Evolutionary conservation across 2,888 invertebrate genomes (phyloP).

Genomic region (Syritta pipiens): DNA sequence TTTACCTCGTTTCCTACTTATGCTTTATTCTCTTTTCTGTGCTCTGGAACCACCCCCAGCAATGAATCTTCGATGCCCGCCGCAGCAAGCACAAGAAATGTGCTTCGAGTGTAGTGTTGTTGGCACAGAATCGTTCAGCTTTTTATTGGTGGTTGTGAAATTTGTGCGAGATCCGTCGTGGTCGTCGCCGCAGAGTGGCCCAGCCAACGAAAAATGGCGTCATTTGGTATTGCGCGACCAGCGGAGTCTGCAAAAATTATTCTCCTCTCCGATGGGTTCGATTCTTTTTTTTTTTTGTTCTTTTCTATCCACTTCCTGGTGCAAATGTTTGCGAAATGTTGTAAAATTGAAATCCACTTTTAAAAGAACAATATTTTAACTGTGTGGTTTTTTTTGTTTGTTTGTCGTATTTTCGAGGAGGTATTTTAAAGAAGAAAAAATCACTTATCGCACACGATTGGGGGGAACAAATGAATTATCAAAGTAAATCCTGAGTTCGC

Average conservation of each 20-base stretch:
- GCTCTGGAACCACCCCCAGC: constrained; percentile 46
- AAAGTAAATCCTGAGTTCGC: constrained; percentile 17
- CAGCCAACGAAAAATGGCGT: constrained; percentile 69
- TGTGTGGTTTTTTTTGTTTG: not conserved
- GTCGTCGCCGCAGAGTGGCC: constrained; percentile 62
- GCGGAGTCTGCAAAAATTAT: constrained; percentile 57
- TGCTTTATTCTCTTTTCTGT: not conserved
- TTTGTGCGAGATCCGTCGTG: constrained; percentile 60
- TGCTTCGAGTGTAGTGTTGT: constrained; percentile 27
- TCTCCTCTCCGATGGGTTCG: not conserved
- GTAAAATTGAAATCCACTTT: constrained; percentile 4
- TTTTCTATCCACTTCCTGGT: not conserved
- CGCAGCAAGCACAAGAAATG: constrained; percentile 33
- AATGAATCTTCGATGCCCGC: constrained; percentile 15
- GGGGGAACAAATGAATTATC: constrained; percentile 7
- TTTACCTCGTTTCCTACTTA: constrained; percentile 52
- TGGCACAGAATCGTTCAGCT: constrained; percentile 40
- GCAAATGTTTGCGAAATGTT: not conserved
- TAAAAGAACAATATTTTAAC: not conserved
- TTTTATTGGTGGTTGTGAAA: constrained; percentile 51
- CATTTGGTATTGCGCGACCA: constrained; percentile 68
- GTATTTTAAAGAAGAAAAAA: not conserved
- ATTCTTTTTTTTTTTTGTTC: constrained; percentile 2
- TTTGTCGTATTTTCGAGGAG: not conserved
- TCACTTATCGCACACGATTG: constrained; percentile 5